Percentiles rank a stretch among this genome's conserved stretches.
Evolutionary conservation across 1,140 invertebrate species (phyloP).

Genomic region (Antheraea mylitta): DNA sequence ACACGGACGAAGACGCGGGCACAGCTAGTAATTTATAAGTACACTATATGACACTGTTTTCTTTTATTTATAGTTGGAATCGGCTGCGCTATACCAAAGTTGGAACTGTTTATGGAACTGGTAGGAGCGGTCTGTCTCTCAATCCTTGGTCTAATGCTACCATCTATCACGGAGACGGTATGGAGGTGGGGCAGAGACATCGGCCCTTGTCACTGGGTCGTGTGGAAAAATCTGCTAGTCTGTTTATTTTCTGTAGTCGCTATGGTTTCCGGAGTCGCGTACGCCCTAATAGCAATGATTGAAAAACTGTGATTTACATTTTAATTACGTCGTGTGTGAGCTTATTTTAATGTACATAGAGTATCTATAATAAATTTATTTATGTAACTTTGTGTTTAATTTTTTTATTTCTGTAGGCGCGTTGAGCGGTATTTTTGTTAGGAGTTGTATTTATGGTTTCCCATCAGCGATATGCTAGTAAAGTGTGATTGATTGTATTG

Average conservation of each 20-base stretch:
- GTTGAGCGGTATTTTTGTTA: too few relatives aligned
- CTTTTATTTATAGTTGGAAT: conserved; percentile 83
- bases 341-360: conserved; percentile 13
- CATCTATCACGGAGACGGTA: conserved; percentile 90
- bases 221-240: conserved; percentile 84
- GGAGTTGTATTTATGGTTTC: too few relatives aligned
- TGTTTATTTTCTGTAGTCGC: conserved; percentile 82
- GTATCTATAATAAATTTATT: conserved; percentile 14
- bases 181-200: conserved; percentile 82
- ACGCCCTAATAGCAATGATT: conserved; percentile 74
- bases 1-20: too few relatives aligned
- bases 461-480: too few relatives aligned
- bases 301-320: conserved; percentile 52
- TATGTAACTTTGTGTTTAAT: too few relatives aligned
- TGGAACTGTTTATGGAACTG: conserved; percentile 93
- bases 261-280: conserved; percentile 83
- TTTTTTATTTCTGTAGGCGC: too few relatives aligned
- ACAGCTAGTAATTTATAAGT: too few relatives aligned
- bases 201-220: conserved; percentile 80
- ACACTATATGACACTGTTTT: conserved; percentile 2
- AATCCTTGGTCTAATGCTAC: conserved; percentile 89
- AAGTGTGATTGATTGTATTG: too few relatives aligned
- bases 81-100: conserved; percentile 86
- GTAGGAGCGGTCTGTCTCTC: conserved; percentile 93
- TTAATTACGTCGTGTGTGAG: conserved; percentile 8